Base-by-base conservation (phyloP, 2,797 vertebrate species). In the Acanthiza pusilla region DNA sequence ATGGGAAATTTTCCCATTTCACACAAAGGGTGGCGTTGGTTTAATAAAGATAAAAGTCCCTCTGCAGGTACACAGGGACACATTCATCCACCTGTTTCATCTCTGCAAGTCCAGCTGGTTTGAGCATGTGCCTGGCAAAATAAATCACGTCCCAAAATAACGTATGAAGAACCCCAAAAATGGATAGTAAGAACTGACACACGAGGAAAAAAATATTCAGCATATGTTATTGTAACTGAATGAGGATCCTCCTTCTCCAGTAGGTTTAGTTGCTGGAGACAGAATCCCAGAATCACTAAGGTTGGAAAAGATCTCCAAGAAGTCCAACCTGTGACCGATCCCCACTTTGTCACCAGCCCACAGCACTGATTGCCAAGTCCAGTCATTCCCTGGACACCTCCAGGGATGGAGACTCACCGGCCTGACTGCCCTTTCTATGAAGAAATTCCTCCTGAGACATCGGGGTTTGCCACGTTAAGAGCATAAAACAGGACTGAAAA, bases 111-210 rank as follows among this genome's bases (percentile, higher is more conserved):
- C 78, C 81, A 76, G 61, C 27, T 29, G 70, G 76, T 65, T 78
- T 55, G 55, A 94, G 75, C 38, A 68, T 17, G 60, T 1, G 67
- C 19, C 55, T 65, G 62, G 65, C 72, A 96, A 91, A 96, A 91
- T 57, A 78, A 73, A 89, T 55, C 38, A 68, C 48, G 40, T 81
- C 67, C 72, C 53, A 95, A 76, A 96, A 93, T 90, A 93, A 94
- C 5, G 47, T 43, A 60, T 62, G 45, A 91, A 95, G 72, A 32
- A 85, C 40, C 76, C 89, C 61, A 91, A 84, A 91, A 60, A 94
- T 40, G 23, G 85, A 87, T 2, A 89, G 42, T 12, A 19, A 92
- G 17, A 72, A 87, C 7, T 55, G 43, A 67, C 45, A 54, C 21
- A 48, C 66, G 30, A 63, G 45, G 55, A 30, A 57, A 90, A 73